A percentile compares a stretch with the other conserved stretches of the same genome.
Conservation (phyloP, 2,797 vertebrate genomes). For the Crenichthys baileyi region DNA sequence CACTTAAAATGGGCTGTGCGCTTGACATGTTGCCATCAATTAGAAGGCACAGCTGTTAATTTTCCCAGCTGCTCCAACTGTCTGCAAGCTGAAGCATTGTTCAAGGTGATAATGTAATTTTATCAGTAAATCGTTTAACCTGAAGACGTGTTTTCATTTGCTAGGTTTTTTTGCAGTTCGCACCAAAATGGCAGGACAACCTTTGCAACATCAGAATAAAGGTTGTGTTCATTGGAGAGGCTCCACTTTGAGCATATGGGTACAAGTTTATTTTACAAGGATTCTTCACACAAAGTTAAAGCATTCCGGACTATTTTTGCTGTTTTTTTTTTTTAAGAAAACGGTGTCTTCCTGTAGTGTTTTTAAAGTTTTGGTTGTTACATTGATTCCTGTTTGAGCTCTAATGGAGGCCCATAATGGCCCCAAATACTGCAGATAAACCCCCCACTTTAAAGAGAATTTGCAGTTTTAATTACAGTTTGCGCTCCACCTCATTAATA, state of each 20-base stretch:
- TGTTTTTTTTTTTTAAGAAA: neutral
- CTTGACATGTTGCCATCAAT: neutral
- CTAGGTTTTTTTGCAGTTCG: neutral
- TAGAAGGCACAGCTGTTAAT: neutral
- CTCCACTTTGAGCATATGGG: no score
- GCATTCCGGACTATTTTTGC: neutral
- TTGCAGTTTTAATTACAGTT: neutral
- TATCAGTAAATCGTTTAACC: neutral
- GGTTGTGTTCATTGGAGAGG: neutral
- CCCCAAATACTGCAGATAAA: neutral
- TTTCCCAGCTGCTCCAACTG: neutral
- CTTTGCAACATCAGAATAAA: neutral
- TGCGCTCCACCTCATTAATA: neutral
- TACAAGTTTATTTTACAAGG: neutral
- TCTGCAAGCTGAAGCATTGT: neutral
- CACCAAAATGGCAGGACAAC: neutral
- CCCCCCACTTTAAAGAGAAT: neutral
- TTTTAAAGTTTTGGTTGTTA: neutral
- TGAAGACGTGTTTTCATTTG: neutral
- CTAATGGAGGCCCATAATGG: neutral
- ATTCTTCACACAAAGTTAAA: neutral
- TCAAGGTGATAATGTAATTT: neutral
- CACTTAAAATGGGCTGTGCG: neutral
- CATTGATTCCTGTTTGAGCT: no score
- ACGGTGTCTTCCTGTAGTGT: neutral